Conservation (phyloP, 2,113 vertebrate genomes). For the Diglossa brunneiventris region DNA sequence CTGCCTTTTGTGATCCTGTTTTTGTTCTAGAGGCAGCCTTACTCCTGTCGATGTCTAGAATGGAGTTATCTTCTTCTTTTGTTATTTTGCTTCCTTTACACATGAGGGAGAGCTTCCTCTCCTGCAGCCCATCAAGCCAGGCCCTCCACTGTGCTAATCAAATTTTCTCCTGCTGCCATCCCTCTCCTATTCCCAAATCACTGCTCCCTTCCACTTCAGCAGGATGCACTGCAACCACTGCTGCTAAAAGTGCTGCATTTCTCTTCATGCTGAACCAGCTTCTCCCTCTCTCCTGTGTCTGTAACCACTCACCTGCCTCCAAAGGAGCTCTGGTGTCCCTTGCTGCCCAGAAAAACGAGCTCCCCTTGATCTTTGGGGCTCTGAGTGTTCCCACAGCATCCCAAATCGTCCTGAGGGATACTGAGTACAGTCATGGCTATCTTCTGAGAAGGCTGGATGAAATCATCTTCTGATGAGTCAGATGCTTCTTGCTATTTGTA, state of each 20-base stretch:
- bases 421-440: background rate
- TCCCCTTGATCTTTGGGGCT: background rate
- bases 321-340: background rate
- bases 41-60: background rate
- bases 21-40: background rate
- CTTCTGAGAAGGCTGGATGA: background rate
- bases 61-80: background rate
- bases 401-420: background rate
- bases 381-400: background rate
- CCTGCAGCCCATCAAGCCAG: background rate
- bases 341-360: background rate
- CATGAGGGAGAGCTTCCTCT: background rate
- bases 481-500: background rate
- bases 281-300: accelerated
- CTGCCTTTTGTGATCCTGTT: background rate
- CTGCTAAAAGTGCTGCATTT: background rate
- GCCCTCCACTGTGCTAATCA: background rate
- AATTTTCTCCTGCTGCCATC: background rate
- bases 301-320: background rate
- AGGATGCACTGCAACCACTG: background rate
- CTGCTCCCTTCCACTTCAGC: background rate
- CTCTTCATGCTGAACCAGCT: background rate
- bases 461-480: background rate
- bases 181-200: background rate
- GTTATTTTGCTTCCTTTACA: background rate